Percentiles rank a stretch among this genome's conserved stretches.
phyloP scores from a whole-genome alignment of 2,113 vertebrate species.

The Syrrhaptes paradoxus region DNA sequence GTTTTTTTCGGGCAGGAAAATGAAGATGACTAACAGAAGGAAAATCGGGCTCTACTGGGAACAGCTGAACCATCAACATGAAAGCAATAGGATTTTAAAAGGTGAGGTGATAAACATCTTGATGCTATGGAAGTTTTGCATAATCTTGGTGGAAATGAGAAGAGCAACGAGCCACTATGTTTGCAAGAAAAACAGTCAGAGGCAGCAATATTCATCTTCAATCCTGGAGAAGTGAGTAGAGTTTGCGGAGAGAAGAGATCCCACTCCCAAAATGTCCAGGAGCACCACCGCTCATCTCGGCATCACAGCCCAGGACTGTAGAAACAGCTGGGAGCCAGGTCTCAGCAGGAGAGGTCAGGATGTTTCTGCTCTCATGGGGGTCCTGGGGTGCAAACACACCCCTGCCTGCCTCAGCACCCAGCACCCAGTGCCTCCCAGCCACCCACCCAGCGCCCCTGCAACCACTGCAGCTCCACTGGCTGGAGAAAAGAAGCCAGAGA shows the following conservation, averaged over 20 bases:
- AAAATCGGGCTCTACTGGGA: background rate
- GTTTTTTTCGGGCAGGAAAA: background rate
- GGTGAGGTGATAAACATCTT: background rate
- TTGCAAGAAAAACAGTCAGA: background rate
- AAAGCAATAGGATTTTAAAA: background rate
- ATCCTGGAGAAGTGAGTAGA: background rate
- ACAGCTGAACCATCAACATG: background rate
- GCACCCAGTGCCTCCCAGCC: background rate
- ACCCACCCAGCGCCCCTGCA: rapidly evolving
- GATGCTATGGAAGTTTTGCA: background rate
- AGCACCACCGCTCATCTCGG: background rate
- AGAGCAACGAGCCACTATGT: background rate
- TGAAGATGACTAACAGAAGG: background rate
- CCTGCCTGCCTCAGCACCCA: background rate
- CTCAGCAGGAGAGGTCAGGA: rapidly evolving
- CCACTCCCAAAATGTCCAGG: background rate
- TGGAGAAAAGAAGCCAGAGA: too few species aligned
- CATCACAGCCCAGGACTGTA: background rate
- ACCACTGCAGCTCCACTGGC: background rate
- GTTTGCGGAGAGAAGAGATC: background rate
- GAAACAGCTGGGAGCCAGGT: background rate
- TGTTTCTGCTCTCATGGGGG: background rate
- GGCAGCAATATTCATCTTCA: background rate
- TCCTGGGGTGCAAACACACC: rapidly evolving
- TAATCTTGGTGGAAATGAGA: background rate